phyloP scores from a whole-genome alignment of 2,888 invertebrate species.

The Caenorhabditis sinica region DNA sequence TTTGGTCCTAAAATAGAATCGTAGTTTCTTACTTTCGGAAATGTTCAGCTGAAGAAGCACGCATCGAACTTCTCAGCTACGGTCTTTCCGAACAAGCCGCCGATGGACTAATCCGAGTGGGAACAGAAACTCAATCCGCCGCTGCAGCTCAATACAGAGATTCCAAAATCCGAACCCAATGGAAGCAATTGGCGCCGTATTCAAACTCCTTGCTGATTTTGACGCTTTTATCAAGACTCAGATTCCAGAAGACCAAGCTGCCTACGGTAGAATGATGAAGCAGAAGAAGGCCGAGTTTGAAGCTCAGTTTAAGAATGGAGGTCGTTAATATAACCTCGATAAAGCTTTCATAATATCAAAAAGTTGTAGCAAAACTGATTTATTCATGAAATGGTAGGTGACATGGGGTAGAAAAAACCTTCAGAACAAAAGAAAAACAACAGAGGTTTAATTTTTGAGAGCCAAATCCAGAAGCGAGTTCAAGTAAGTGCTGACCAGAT shows the following conservation, averaged over 20 bases:
- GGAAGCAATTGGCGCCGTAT: not conserved
- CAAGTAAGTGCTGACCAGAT: too few species aligned
- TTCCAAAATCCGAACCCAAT: not conserved
- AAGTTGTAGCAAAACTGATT: too few species aligned
- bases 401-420: too few species aligned
- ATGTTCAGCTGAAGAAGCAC: not conserved
- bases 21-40: too few species aligned
- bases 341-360: too few species aligned
- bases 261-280: not conserved
- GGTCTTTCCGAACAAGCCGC: not conserved
- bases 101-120: not conserved
- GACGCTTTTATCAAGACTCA: not conserved
- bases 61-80: not conserved
- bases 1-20: too few species aligned
- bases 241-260: not conserved
- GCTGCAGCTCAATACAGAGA: not conserved
- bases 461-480: too few species aligned
- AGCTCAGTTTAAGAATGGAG: not conserved
- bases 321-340: not conserved
- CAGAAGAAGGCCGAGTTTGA: not conserved
- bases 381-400: too few species aligned
- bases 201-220: not conserved
- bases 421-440: too few species aligned
- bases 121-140: not conserved
- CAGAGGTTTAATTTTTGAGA: too few species aligned